Percentiles rank a stretch among this genome's conserved stretches.
phyloP scores from a whole-genome alignment of 64 coral and sea anemone genomes.

The Montipora capricornis region DNA sequence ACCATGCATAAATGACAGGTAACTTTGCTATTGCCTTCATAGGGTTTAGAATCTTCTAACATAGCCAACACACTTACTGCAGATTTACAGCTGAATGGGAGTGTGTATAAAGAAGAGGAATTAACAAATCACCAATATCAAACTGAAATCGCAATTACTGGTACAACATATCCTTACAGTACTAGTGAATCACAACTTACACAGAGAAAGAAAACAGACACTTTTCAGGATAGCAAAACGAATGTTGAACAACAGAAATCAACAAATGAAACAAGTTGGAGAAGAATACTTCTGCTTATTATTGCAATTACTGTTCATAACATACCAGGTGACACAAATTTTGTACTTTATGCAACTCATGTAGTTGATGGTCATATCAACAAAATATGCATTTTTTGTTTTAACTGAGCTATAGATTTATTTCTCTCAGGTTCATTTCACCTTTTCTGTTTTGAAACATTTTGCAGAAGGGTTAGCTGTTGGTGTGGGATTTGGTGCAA shows the following conservation, averaged over 20 bases:
- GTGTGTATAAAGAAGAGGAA: constrained; percentile 21
- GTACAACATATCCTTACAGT: background rate
- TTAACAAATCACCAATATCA: background rate
- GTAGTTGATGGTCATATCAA: too few species aligned
- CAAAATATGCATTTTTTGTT: too few species aligned
- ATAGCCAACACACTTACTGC: constrained; percentile 24
- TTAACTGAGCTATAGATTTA: too few species aligned
- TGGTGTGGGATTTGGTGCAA: constrained; percentile 99
- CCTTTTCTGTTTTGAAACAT: background rate
- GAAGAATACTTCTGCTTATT: constrained; percentile 90
- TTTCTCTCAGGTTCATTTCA: background rate
- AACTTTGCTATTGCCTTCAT: constrained; percentile 4
- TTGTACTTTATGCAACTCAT: background rate
- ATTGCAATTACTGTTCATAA: constrained; percentile 99
- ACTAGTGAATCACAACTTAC: constrained; percentile 6
- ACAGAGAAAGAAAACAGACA: constrained; percentile 56
- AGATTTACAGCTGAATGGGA: constrained; percentile 14
- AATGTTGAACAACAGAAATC: constrained; percentile 23
- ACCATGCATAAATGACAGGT: background rate
- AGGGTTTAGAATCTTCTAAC: constrained; percentile 57
- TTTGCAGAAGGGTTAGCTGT: constrained; percentile 95
- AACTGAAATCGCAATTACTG: constrained; percentile 20
- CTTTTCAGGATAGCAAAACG: constrained; percentile 11
- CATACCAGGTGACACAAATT: constrained; percentile 84
- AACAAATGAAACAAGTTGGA: constrained; percentile 79